Evolutionary conservation across 2,113 vertebrate genomes (phyloP).

Genomic region (Morone chrysops): DNA sequence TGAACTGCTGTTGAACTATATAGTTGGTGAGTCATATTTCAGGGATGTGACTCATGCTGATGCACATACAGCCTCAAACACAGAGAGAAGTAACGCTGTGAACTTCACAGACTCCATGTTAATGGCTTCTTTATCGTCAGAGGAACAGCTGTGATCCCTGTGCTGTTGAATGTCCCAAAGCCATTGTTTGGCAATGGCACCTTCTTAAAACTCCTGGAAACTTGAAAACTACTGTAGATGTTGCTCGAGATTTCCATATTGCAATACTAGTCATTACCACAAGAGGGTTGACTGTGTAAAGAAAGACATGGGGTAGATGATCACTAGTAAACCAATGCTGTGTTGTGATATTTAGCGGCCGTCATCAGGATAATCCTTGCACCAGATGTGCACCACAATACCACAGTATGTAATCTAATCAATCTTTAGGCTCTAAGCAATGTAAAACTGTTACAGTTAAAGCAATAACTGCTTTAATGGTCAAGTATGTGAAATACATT

Average conservation of each 20-base stretch:
- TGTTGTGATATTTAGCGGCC: conserved; percentile 25
- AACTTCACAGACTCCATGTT: conserved; percentile 28
- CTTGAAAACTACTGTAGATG: conserved; percentile 71
- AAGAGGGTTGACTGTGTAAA: conserved; percentile 46
- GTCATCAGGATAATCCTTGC: conserved; percentile 28
- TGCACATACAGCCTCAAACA: conserved; percentile 48
- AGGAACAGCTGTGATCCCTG: conserved; percentile 37
- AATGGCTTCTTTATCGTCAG: conserved; percentile 23
- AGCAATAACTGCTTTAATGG: conserved; percentile 64
- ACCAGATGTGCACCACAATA: conserved; percentile 39
- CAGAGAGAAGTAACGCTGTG: conserved; percentile 30
- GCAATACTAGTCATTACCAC: conserved; percentile 69
- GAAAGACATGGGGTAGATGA: conserved; percentile 4
- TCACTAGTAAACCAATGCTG: conserved; percentile 23
- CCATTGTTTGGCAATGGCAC: conserved; percentile 55
- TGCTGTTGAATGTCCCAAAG: conserved; percentile 59
- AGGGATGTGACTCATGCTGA: conserved; percentile 55
- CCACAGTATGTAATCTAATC: conserved; percentile 37
- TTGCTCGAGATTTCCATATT: conserved; percentile 62
- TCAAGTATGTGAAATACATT: conserved; percentile 63
- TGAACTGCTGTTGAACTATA: conserved; percentile 49
- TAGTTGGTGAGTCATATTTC: conserved; percentile 59
- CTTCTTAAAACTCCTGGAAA: conserved; percentile 75
- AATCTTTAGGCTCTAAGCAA: conserved; percentile 42
- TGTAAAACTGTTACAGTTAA: conserved; percentile 72